Evolutionary conservation across 2,113 vertebrate genomes (phyloP), one percentile per base, ranked within the genome.

Genomic region (Thamnaconus septentrionalis): DNA sequence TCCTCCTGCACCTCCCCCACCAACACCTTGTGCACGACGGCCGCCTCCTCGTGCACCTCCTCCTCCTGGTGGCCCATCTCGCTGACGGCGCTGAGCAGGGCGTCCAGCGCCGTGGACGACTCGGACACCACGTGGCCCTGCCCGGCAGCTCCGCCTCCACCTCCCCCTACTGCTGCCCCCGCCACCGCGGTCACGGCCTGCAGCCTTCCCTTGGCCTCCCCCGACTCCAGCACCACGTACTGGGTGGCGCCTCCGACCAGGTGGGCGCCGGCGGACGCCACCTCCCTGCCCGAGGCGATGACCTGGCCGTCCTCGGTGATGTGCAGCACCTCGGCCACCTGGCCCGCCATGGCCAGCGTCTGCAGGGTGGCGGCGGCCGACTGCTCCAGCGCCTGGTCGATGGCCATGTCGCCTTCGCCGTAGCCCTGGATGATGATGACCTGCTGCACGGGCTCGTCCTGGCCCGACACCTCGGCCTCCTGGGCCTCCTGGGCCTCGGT

Each of bases 391-490:
- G 95, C 92, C 56, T 94, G 88, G 4, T 97, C 94, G 5, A 97
- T 92, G 50, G 91, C 79, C 4, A 95, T 90, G 52, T 93, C 94
- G 0, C 92, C 93, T 0, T 93, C 94, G 0, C 92, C 91, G 9
- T 92, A 94, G 50, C 95, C 96, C 81, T 99, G 96, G 76, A 99
- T 98, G 72, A 99, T 98, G 84, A 99, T 98, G 75, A 99, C 93
- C 78, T 98, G 96, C 88, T 98, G 96, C 12, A 98, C 84, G 1
- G 92, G 79, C 62, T 73, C 86, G 0, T 95, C 93, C 0, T 90
- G 74, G 59, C 83, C 1, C 18, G 81, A n/a, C 48, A 82, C 66
- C 54, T 85, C 78, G 41, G 66, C 62, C 59, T 78, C 84, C 0
- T 90, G 81, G 4, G 93, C 91, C 8, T 92, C 94, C 5, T 90